phyloP scores from a whole-genome alignment of 2,113 vertebrate species.

The Zeus faber region DNA sequence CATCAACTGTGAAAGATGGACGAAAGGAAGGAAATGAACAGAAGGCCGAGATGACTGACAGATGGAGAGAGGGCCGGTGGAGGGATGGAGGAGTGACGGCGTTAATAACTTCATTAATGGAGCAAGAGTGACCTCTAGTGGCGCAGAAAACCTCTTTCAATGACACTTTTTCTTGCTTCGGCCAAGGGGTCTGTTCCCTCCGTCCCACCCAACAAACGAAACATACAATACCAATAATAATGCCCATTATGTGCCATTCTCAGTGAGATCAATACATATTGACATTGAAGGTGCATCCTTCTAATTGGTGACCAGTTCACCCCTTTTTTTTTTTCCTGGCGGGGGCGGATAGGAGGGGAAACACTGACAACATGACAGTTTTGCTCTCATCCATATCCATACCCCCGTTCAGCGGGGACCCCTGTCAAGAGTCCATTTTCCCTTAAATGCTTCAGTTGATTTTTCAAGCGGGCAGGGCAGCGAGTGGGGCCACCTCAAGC shows the following conservation, averaged over 20 bases:
- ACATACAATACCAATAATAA: no score
- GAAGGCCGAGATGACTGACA: constrained; percentile 11
- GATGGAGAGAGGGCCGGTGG: not conserved
- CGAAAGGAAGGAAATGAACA: constrained; percentile 32
- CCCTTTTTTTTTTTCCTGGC: no score
- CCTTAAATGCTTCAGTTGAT: no score
- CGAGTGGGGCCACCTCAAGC: no score
- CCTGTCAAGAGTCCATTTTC: not conserved
- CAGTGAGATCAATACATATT: no score
- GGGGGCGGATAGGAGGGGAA: no score
- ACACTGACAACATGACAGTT: no score
- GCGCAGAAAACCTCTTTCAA: constrained; percentile 22
- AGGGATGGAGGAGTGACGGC: not conserved
- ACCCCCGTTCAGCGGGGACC: not conserved
- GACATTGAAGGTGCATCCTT: no score
- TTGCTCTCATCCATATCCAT: no score
- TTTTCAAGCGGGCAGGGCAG: no score
- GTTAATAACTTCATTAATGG: constrained; percentile 58
- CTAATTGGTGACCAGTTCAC: no score
- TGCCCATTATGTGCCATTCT: no score
- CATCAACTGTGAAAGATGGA: not conserved
- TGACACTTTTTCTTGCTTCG: not conserved
- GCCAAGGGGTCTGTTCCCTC: not conserved
- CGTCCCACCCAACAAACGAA: not conserved
- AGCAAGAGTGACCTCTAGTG: constrained; percentile 90